Evolutionary conservation across 2,888 invertebrate species (phyloP).

Genomic region (Tiliacea aurago): DNA sequence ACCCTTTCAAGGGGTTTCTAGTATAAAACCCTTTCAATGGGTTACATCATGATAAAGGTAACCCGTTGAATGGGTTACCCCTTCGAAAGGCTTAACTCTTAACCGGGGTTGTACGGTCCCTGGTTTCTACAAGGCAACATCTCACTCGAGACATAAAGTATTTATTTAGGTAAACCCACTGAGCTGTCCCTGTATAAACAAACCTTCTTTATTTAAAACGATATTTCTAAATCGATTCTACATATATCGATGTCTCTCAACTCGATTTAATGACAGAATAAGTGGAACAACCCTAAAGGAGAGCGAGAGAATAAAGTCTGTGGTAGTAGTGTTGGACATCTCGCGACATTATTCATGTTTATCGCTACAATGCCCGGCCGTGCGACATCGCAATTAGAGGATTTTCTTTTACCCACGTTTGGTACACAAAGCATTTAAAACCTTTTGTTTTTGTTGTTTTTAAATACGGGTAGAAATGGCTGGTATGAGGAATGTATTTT

Average conservation of each 20-base stretch:
- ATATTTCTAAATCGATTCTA: not conserved
- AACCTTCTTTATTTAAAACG: no score
- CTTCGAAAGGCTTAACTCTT: no score
- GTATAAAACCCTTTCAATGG: no score
- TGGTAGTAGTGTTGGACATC: slow-evolving; percentile 81
- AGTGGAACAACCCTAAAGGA: slow-evolving; percentile 44
- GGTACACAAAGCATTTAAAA: slow-evolving; percentile 74
- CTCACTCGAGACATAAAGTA: not conserved
- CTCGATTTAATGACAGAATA: slow-evolving; percentile 56
- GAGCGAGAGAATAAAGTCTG: slow-evolving; percentile 85
- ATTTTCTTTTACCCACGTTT: slow-evolving; percentile 75
- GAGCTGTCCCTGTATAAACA: no score
- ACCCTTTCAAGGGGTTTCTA: no score
- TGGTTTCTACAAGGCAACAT: no score
- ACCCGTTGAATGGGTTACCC: no score
- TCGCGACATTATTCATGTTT: slow-evolving; percentile 89
- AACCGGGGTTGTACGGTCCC: no score
- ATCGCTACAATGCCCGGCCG: slow-evolving; percentile 76
- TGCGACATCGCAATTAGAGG: slow-evolving; percentile 87
- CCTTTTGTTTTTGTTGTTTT: slow-evolving; percentile 62
- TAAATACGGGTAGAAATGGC: slow-evolving; percentile 56
- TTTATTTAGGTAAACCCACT: no score
- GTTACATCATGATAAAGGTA: no score
- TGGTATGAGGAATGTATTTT: slow-evolving; percentile 53
- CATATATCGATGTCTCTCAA: slow-evolving; percentile 1